Evolutionary conservation across 2,113 vertebrate species (phyloP).

Genomic region (Rhodinocichla rosea): DNA sequence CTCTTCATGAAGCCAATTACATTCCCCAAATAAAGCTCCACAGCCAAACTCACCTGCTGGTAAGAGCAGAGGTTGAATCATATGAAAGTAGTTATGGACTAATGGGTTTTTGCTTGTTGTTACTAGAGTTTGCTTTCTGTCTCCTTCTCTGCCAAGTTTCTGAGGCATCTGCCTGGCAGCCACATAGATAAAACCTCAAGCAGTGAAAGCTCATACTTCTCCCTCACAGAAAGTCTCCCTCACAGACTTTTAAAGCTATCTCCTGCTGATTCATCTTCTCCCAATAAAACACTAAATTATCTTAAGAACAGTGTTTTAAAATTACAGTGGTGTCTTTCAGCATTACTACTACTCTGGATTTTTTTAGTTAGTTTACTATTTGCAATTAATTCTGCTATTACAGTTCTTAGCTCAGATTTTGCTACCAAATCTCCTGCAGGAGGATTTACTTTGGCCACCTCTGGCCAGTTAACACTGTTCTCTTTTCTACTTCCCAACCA

Average conservation of each 20-base stretch:
- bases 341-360: background rate
- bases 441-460: background rate
- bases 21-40: background rate
- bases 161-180: slow-evolving; percentile 5
- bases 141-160: slow-evolving; percentile 16
- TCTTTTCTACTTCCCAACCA: background rate
- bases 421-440: background rate
- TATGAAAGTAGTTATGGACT: background rate
- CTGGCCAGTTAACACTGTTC: background rate
- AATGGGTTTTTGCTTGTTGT: background rate
- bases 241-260: background rate
- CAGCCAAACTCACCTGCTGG: slow-evolving; percentile 23
- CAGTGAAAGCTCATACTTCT: background rate
- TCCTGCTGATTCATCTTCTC: background rate
- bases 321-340: background rate
- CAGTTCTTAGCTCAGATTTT: background rate
- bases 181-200: background rate
- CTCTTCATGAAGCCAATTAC: background rate
- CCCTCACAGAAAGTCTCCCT: too few relatives aligned
- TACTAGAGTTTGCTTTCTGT: background rate
- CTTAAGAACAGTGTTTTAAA: background rate
- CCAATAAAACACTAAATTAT: background rate
- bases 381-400: background rate
- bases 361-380: background rate
- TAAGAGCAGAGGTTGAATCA: background rate